Base-by-base conservation (phyloP, 1,140 invertebrate species). In the Chlorops oryzae region DNA sequence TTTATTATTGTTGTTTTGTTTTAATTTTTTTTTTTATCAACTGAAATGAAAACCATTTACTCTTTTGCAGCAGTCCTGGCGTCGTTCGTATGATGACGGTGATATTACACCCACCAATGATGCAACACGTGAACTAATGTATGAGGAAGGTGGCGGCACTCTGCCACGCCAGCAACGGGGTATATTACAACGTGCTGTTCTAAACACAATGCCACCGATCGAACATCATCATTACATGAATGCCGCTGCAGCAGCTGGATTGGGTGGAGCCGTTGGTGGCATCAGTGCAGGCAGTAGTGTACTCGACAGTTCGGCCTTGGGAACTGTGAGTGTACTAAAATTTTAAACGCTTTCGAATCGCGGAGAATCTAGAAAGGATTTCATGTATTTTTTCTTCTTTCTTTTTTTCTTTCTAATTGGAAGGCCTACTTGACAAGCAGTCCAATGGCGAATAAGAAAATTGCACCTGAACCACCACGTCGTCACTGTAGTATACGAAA, bases 61-160 rank as follows among this genome's bases (percentile, higher is more conserved):
- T 9, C 23, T 7, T 43, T 15, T 47, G 22, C 21, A 44, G 21
- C 17, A 57, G 51, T 53, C 59, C 17, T 92, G 89, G 86, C 78
- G 90, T 53, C 80, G 88, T 48, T 88, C 87, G 43, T 92, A 89
- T 65, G 90, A 92, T 64, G 89, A 92, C 64, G 89, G 88, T 17
- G 89, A 92, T 70, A 83, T 91, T 38, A 91, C 88, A 20, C 88
- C 88, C 2, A 92, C 89, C 45, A 91, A 91, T 64, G 88, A 92
- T 73, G 57, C 70, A 34, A 71, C 73, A 34, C 81, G 86, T 49
- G 74, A 77, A 54, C 48, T 70, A 32, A 59, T 69, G 35, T 66
- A 66, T 38, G 65, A 71, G 50, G 69, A 71, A 17, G 85, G 86
- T 17, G 89, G 89, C 5, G 88, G 90, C 22, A 93, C 87, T 3